These are phyloP conservation scores for Rutpela maculata DNA, from an alignment of 2,888 invertebrate genomes.

Conservation along the genomic window DNA sequence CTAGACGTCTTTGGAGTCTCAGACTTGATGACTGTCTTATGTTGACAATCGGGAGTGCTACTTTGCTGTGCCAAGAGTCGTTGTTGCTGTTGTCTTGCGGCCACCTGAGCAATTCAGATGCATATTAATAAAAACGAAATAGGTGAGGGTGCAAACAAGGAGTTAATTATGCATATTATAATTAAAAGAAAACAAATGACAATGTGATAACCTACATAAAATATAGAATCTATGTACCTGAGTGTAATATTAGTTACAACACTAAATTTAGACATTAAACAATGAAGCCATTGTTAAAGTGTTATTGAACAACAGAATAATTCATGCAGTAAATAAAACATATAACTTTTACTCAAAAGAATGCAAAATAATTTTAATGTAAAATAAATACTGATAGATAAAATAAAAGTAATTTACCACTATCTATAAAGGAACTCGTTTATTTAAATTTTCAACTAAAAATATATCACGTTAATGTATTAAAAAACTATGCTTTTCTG, in stretches of 20 bases:
- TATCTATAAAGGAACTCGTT: too few relatives aligned
- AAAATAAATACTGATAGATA: background rate
- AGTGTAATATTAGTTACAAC: slow-evolving; percentile 34
- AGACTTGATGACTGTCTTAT: slow-evolving; percentile 66
- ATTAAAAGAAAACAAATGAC: slow-evolving; percentile 11
- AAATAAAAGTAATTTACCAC: too few relatives aligned
- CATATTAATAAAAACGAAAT: background rate
- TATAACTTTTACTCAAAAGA: slow-evolving; percentile 9
- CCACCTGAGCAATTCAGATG: slow-evolving; percentile 74
- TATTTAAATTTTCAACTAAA: background rate
- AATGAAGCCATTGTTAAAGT: slow-evolving; percentile 35
- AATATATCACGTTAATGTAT: background rate
- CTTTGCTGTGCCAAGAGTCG: slow-evolving; percentile 76
- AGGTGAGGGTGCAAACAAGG: background rate
- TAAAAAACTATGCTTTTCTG: background rate
- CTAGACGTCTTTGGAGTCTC: slow-evolving; percentile 67
- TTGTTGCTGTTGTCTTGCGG: slow-evolving; percentile 81
- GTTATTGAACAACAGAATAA: slow-evolving; percentile 28
- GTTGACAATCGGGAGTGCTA: slow-evolving; percentile 60
- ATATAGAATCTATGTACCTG: slow-evolving; percentile 8
- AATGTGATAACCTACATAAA: background rate
- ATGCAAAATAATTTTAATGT: background rate
- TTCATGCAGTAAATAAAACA: slow-evolving; percentile 22
- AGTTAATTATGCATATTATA: slow-evolving; percentile 11
- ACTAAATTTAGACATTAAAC: slow-evolving; percentile 37